Conservation (phyloP, 2,797 vertebrate genomes). For the Emydoidea blandingii region DNA sequence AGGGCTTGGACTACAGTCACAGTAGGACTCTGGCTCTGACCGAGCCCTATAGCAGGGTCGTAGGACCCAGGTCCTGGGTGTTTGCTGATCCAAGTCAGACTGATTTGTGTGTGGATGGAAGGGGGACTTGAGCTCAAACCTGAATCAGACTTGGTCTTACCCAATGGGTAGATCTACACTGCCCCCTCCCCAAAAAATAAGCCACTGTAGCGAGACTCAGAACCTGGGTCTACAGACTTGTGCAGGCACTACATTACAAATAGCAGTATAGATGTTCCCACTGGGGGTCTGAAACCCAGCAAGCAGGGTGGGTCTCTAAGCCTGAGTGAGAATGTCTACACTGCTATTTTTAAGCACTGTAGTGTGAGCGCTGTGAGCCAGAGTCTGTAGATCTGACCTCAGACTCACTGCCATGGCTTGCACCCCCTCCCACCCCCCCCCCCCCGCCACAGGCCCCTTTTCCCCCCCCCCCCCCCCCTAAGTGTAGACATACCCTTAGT, state of each 20-base stretch:
- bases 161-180: not conserved
- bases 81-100: not conserved
- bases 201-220: not conserved
- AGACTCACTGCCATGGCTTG: not conserved
- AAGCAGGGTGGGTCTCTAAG: not conserved
- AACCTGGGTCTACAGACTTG: not conserved
- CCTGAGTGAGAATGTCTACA: not conserved
- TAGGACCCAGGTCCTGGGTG: not conserved
- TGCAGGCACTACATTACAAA: not conserved
- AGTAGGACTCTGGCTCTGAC: not conserved
- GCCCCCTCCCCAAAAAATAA: not conserved
- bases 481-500: not conserved
- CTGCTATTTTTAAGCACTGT: not conserved
- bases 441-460: accelerated
- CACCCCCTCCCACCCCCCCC: accelerated
- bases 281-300: not conserved
- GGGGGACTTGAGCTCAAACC: not conserved
- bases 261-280: not conserved
- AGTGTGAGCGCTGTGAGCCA: not conserved
- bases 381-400: not conserved
- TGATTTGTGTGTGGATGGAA: not conserved
- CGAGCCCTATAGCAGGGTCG: not conserved
- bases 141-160: not conserved
- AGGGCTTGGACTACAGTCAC: not conserved
- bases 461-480: accelerated